Evolutionary conservation across 2,888 invertebrate genomes (phyloP).

Genomic region (Mellilla xanthometata): DNA sequence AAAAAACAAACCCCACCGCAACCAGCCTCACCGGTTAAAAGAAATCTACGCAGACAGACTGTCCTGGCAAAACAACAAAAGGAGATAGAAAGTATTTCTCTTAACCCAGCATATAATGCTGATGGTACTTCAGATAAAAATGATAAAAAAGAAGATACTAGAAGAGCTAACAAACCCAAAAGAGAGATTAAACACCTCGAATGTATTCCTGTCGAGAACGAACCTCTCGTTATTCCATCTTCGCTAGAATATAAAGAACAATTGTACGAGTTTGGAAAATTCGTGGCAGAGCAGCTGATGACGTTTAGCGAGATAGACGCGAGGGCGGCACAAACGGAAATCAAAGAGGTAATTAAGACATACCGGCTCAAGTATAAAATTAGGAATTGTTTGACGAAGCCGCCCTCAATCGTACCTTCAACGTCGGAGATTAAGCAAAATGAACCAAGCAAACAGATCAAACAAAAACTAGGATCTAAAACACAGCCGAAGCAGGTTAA

Average conservation of each 20-base stretch:
- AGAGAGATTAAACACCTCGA: no score
- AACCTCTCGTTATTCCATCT: background rate
- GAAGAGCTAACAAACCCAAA: no score
- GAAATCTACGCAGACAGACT: background rate
- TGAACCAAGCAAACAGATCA: no score
- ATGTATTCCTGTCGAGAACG: background rate
- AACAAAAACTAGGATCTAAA: no score
- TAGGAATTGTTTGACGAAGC: constrained; percentile 1
- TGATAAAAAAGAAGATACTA: no score
- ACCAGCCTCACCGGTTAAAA: background rate
- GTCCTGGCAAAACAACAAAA: background rate
- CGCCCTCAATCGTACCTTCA: background rate
- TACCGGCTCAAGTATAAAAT: constrained; percentile 5
- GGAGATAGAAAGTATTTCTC: background rate
- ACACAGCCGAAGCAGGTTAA: no score
- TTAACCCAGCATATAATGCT: background rate
- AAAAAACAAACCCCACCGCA: background rate
- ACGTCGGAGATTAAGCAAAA: no score
- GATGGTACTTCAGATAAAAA: no score
- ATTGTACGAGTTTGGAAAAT: constrained; percentile 6
- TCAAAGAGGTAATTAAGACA: background rate
- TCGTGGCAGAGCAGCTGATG: constrained; percentile 5
- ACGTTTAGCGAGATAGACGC: background rate
- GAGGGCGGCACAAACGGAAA: background rate
- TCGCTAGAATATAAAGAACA: constrained; percentile 1